Evolutionary conservation across 2,113 vertebrate genomes (phyloP), one percentile per base, ranked within the genome.

Genomic region (Mandrillus leucophaeus): DNA sequence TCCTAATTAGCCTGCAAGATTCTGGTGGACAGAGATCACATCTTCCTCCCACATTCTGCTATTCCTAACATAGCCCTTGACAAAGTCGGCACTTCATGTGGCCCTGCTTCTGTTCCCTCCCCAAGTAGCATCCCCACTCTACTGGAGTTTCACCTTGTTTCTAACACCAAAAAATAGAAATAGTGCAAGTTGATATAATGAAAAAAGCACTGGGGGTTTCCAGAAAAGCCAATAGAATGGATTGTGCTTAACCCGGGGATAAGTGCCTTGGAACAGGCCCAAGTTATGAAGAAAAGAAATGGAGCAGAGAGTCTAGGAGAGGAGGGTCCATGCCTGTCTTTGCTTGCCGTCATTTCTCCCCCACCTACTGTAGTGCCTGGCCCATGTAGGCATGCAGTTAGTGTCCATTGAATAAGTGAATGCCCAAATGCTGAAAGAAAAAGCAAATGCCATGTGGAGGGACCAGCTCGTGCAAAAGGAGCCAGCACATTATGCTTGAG

Each of bases 281-380:
- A 68, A 12, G 40, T 88, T 93, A 75, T 66, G 59, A 95, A 97
- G 75, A 72, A 48, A 91, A 73, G 45, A 81, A 32, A 23, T 8
- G 2, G 27, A 32, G 4, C 30, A 20, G 8, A 25, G 32, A 7
- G 4, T 52, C 35, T 38, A 2, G 23, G 55, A 87, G 82, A 45
- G 32, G 18, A 45, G 23, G 9, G 2, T 35, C 43, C 35, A 27
- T 14, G 25, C 5, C 13, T 66, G 0, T 22, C 30, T 76, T 38
- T 52, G 11, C 43, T 73, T 17, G 0, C 48, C 9, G 0, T 50
- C 72, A 13, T 68, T 79, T 81, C 20, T 14, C 25, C 27, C 18
- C 45, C 8, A 30, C 35, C 25, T 23, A 22, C n/a, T 6, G 1
- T 14, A 55, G 13, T 16, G 16, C 73, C 32, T 70, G 20, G 23